phyloP scores from a whole-genome alignment of 2,888 invertebrate species.

The Hypsopygia costalis region DNA sequence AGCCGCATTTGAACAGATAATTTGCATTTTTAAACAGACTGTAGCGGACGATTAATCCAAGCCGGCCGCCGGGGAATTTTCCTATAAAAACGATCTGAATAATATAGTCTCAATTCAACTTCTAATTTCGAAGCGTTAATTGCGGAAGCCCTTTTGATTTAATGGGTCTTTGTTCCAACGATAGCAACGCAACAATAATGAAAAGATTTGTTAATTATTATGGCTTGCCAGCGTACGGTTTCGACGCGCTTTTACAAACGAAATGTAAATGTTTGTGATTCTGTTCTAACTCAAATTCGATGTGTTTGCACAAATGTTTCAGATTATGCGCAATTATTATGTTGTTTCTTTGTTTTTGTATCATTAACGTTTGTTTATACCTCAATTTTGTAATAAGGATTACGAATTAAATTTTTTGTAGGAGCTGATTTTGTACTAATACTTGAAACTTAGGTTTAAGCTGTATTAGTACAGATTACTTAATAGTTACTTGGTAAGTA shows the following conservation, averaged over 20 bases:
- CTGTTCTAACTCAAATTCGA: conserved; percentile 9
- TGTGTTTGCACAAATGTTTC: conserved; percentile 7
- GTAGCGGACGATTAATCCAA: conserved; percentile 50
- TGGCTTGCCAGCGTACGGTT: neutral
- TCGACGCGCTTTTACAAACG: conserved; percentile 3
- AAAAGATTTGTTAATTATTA: conserved; percentile 8
- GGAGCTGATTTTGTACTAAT: too few species aligned
- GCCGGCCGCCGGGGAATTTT: conserved; percentile 26
- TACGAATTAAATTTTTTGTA: too few species aligned
- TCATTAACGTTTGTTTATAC: conserved; percentile 7
- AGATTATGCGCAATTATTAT: conserved; percentile 1
- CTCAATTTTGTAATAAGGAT: too few species aligned
- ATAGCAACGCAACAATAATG: conserved; percentile 5
- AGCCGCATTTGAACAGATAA: conserved; percentile 49
- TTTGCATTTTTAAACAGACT: conserved; percentile 62
- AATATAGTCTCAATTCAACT: conserved; percentile 26
- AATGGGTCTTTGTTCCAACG: conserved; percentile 17
- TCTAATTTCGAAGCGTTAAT: conserved; percentile 30
- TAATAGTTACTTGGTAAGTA: too few species aligned
- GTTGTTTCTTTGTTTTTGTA: conserved; percentile 9
- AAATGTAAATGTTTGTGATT: conserved; percentile 10
- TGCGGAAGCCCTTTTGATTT: conserved; percentile 26
- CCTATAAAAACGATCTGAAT: conserved; percentile 28
- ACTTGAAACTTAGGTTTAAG: too few species aligned
- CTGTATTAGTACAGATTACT: too few species aligned